Evolutionary conservation across 2,797 vertebrate species (phyloP).

Genomic region (Cygnus olor): DNA sequence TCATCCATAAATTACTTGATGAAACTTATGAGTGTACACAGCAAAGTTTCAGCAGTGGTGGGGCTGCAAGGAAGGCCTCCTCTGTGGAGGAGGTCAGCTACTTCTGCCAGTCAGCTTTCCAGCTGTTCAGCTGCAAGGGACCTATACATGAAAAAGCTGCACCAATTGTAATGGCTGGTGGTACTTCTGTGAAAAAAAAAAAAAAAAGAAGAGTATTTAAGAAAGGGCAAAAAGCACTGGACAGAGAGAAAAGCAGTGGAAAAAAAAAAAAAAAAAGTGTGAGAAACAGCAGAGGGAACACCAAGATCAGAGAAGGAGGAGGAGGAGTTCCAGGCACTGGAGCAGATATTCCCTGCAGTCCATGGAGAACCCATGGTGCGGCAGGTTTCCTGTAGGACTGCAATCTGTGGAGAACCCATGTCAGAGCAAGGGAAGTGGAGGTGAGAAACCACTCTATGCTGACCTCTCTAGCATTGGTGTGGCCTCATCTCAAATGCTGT

Average conservation of each 20-base stretch:
- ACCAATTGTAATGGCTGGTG: too few relatives aligned
- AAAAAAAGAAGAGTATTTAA: not conserved
- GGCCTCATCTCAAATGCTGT: too few relatives aligned
- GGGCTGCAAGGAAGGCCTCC: not conserved
- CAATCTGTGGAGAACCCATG: not conserved
- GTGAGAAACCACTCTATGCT: not conserved
- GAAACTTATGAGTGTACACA: not conserved
- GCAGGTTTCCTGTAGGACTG: not conserved
- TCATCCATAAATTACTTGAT: not conserved
- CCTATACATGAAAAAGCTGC: not conserved
- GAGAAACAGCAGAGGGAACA: not conserved
- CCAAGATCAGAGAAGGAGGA: too few relatives aligned
- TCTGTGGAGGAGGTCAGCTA: not conserved
- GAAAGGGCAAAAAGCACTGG: not conserved
- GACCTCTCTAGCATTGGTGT: not conserved
- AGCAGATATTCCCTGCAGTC: not conserved
- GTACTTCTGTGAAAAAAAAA: not conserved
- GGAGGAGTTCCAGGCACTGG: not conserved
- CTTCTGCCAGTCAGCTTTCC: not conserved
- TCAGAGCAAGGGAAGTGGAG: not conserved
- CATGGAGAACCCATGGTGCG: accelerated
- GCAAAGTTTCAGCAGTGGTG: not conserved
- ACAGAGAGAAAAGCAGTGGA: too few relatives aligned
- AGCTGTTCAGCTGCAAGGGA: not conserved
- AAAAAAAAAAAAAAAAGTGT: too few relatives aligned